Evolutionary conservation across 2,888 invertebrate species (phyloP), one percentile per base, ranked within the genome.

Genomic region (Embidobia sp.): DNA sequence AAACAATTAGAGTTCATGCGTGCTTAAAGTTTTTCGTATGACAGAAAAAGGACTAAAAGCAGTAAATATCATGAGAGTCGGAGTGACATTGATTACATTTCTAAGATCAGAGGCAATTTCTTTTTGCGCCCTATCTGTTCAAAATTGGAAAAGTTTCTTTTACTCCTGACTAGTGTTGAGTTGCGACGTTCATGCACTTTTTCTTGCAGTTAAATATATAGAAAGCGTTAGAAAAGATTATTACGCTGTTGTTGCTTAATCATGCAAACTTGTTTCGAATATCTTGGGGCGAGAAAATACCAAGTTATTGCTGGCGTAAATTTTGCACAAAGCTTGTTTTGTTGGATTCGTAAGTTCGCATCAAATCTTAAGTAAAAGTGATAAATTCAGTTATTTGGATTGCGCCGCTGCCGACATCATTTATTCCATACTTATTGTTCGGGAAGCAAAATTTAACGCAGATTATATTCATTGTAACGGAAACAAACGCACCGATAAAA

Each of bases 101-200:
- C 57, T 59, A 66, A 80, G 78, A 82, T 80, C 81, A 80, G 81
- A 80, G 81, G 82, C 79, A 82, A 82, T 83, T 83, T 81, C 82
- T 84, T 83, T 78, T 80, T 59, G 78, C 83, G 82, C 83, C 82
- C 81, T 83, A 86, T 82, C 80, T 79, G 57, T 49, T 80, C 80
- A 84, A 82, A 70, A 86, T 86, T 86, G 83, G 83, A 85, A 85
- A 86, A 86, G 82, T 86, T 86, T 82, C 75, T 69, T 77, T 80
- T 74, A 53, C 64, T 29, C 70, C 31, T 66, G 57, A 61, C 53
- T 59, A 40, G 35, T 49, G 74, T 61, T 26, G 48, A 48, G 27
- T 44, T 49, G 53, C 46, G n/a, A 22, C 44, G 37, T 51, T 66
- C 53, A 42, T 57, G 31, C 44, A 59, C 29, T 53, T 70, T 64